Evolutionary conservation across 2,113 vertebrate genomes (phyloP), one percentile per base, ranked within the genome.

Genomic region (Psittacula cyanocephala): DNA sequence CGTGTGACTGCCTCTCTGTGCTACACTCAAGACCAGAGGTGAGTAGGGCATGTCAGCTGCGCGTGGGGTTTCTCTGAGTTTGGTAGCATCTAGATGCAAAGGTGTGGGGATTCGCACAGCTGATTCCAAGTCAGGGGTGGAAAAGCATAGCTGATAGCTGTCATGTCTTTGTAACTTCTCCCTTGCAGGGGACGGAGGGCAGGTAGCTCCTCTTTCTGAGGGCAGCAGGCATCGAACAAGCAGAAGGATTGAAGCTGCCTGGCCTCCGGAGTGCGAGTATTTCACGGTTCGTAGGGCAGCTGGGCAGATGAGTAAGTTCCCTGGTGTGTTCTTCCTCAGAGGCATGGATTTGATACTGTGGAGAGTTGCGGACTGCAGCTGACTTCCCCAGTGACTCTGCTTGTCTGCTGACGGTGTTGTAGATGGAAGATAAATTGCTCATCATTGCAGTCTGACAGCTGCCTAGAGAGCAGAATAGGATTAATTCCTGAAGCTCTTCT

Each of bases 341-440:
- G 59, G n/a, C 44, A 35, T 3, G 11, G 33, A 43, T 85, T 87
- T 82, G 57, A 6, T 84, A n/a, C 10, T 4, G 4, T n/a, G 69
- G 68, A 62, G 69, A 63, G 69, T 78, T 78, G 76, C 87, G 86
- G 83, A 78, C 64, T 81, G 92, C 77, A 92, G 86, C 86, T 37
- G 86, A 83, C 83, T 93, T 92, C 93, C 77, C 65, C 59, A 72
- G 77, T 52, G 92, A 62, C 57, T 88, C 69, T 1, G 7, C 80
- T 82, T 75, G 77, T 87, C 88, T 89, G 80, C 93, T 72, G 91
- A 27, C 57, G 37, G 37, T 59, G 57, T 79, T 92, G 50, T 44
- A 84, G 77, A 78, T 59, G 65, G 77, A 91, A 94, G 95, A 96
- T 92, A 95, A 96, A 94, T 94, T 84, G 86, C 86, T 95, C 88